Conservation (phyloP, 2,888 invertebrate species). For the Zelleria hepariella region DNA sequence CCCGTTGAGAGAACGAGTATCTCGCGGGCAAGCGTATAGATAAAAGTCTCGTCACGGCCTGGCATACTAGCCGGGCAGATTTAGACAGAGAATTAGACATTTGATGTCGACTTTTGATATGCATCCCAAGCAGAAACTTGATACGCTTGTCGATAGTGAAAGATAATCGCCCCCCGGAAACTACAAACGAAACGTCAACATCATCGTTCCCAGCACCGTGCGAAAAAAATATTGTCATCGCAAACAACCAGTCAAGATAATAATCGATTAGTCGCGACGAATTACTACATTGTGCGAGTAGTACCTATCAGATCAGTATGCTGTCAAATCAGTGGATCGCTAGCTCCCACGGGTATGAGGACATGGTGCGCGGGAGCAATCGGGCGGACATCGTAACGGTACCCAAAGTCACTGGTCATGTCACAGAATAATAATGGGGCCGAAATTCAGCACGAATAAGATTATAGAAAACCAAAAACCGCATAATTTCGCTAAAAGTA, state of each 20-base stretch:
- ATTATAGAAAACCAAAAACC: too few relatives aligned
- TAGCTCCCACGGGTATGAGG: constrained; percentile 13
- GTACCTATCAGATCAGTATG: constrained; percentile 19
- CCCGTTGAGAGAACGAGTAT: too few relatives aligned
- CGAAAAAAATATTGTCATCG: background rate
- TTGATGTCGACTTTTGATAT: too few relatives aligned
- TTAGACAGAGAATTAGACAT: too few relatives aligned
- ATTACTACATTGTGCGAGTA: constrained; percentile 18
- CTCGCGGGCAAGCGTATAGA: too few relatives aligned
- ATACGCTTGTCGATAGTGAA: too few relatives aligned
- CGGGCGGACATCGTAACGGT: constrained; percentile 17
- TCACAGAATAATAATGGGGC: background rate
- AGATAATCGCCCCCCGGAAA: too few relatives aligned
- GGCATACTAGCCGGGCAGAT: too few relatives aligned
- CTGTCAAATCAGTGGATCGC: constrained; percentile 27
- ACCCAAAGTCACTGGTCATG: background rate
- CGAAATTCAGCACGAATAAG: background rate
- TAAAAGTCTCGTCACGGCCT: too few relatives aligned
- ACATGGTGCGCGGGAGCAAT: constrained; percentile 40
- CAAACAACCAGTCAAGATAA: constrained; percentile 19
- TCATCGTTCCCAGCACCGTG: background rate
- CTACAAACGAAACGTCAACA: too few relatives aligned
- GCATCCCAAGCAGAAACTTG: too few relatives aligned
- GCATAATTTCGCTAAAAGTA: too few relatives aligned
- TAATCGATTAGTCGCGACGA: constrained; percentile 34